Conservation (phyloP, 2,888 invertebrate species). For the Lasioglossum calceatum region DNA sequence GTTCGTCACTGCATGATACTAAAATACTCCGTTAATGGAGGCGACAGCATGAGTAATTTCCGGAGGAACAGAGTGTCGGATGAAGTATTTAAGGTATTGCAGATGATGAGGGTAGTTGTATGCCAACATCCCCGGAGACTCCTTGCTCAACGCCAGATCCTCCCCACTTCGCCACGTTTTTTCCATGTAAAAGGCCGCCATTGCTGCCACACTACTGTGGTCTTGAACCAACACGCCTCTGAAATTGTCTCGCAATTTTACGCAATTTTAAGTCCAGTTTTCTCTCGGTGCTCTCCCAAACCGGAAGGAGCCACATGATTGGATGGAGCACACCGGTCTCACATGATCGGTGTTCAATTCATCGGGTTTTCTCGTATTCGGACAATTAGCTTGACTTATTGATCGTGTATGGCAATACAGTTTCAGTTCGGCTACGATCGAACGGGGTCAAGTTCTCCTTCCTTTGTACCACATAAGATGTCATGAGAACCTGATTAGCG, state of each 20-base stretch:
- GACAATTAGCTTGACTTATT: conserved; percentile 55
- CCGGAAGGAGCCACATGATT: neutral
- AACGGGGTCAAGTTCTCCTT: conserved; percentile 65
- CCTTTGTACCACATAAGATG: conserved; percentile 54
- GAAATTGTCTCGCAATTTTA: conserved; percentile 6
- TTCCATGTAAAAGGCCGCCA: conserved; percentile 25
- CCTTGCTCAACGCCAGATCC: conserved; percentile 55
- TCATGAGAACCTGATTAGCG: conserved; percentile 53
- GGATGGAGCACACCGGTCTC: conserved; percentile 10
- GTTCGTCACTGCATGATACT: neutral
- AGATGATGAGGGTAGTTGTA: conserved; percentile 35
- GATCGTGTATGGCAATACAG: conserved; percentile 51
- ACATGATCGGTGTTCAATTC: neutral
- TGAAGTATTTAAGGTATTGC: conserved; percentile 44
- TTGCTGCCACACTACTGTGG: conserved; percentile 5
- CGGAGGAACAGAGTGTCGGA: conserved; percentile 27
- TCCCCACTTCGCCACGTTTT: conserved; percentile 25
- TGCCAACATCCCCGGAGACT: conserved; percentile 56
- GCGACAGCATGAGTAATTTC: conserved; percentile 41
- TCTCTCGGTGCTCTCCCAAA: neutral
- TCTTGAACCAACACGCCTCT: conserved; percentile 19
- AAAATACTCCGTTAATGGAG: conserved; percentile 26
- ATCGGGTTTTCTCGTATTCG: conserved; percentile 33
- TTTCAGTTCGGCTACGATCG: conserved; percentile 55
- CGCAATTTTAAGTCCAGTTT: neutral